phyloP scores from a whole-genome alignment of 2,888 invertebrate species.

The Villa cingulata region DNA sequence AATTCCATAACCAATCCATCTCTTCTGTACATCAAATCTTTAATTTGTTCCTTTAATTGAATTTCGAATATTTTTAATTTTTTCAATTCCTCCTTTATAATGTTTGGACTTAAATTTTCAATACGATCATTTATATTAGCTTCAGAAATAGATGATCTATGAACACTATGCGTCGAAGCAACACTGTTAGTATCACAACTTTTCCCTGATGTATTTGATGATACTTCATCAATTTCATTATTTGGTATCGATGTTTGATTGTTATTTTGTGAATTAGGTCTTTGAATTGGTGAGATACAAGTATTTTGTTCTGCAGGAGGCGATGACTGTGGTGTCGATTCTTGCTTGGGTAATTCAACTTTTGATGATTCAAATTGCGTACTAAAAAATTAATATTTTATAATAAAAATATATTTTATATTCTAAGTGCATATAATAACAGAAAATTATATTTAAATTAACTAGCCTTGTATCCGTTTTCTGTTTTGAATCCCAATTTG shows the following conservation, averaged over 20 bases:
- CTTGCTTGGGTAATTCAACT: neutral
- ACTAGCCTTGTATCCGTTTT: slow-evolving; percentile 24
- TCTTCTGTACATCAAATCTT: slow-evolving; percentile 31
- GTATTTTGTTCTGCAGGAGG: neutral
- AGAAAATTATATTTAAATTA: neutral
- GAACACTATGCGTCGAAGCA: slow-evolving; percentile 27
- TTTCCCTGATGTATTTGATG: slow-evolving; percentile 31
- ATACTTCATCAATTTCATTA: slow-evolving; percentile 25
- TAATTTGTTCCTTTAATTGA: slow-evolving; percentile 33
- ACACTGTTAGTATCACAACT: slow-evolving; percentile 32
- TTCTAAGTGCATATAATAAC: neutral
- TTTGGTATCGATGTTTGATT: slow-evolving; percentile 5
- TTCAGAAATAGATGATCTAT: slow-evolving; percentile 20
- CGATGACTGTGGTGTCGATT: neutral
- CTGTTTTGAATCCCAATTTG: slow-evolving; percentile 17
- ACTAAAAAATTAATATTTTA: neutral
- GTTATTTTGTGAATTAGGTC: slow-evolving; percentile 20
- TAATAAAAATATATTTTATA: too few relatives aligned
- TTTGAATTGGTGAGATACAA: slow-evolving; percentile 20
- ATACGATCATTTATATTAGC: slow-evolving; percentile 11
- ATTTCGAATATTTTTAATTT: slow-evolving; percentile 32
- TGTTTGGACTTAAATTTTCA: slow-evolving; percentile 26
- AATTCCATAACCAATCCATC: slow-evolving; percentile 37
- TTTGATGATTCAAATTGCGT: neutral
- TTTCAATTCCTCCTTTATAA: slow-evolving; percentile 32